Conservation (phyloP, 2,113 vertebrate genomes). For the Poecile atricapillus region DNA sequence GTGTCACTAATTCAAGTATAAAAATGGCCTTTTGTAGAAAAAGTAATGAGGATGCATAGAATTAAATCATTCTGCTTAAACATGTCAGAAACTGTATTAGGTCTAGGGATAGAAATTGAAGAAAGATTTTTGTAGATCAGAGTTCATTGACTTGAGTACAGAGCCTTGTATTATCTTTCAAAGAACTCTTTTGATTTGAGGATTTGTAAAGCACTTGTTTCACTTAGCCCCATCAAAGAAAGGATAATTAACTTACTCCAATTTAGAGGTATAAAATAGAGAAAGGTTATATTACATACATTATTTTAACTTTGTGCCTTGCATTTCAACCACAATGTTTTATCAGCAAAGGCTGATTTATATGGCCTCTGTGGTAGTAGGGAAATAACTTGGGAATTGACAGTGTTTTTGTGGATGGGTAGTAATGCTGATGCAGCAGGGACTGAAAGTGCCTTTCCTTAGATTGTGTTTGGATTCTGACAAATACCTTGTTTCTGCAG, state of each 20-base stretch:
- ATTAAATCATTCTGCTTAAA: background rate
- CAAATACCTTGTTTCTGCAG: background rate
- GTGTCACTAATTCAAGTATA: background rate
- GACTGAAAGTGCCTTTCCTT: background rate
- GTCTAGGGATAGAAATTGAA: background rate
- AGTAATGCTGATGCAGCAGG: background rate
- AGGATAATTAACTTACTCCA: background rate
- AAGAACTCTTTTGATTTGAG: background rate
- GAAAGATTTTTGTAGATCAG: background rate
- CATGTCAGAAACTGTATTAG: background rate
- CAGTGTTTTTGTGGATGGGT: background rate
- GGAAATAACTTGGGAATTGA: background rate
- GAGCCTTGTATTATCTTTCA: background rate
- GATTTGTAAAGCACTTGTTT: background rate
- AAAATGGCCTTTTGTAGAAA: background rate
- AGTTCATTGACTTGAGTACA: background rate
- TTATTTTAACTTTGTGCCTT: background rate
- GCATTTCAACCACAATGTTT: rapidly evolving
- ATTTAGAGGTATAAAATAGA: background rate
- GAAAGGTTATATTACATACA: background rate
- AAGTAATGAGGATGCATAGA: background rate
- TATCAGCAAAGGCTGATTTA: background rate
- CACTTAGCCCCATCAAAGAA: background rate
- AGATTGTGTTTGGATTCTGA: background rate
- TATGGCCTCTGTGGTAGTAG: background rate